Evolutionary conservation across 2,113 vertebrate species (phyloP).

Genomic region (Gymnogyps californianus): DNA sequence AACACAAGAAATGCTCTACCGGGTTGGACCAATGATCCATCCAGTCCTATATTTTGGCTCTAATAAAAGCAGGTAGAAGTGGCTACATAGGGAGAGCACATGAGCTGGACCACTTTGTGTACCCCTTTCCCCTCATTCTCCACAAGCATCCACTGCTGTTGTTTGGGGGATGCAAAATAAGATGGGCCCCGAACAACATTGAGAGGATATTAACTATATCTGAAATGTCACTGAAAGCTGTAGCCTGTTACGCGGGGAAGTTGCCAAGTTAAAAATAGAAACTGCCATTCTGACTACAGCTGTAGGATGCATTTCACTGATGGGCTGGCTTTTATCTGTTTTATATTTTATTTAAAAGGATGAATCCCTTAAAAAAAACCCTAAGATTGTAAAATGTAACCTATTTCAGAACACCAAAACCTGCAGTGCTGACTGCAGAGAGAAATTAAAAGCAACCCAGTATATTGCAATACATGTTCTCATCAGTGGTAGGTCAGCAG

Average conservation of each 20-base stretch:
- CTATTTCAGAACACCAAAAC: background rate
- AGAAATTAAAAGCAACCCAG: background rate
- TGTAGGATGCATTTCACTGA: conserved; percentile 43
- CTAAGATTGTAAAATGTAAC: background rate
- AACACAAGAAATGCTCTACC: background rate
- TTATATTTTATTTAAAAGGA: conserved; percentile 43
- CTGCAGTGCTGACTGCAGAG: background rate
- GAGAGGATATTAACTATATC: background rate
- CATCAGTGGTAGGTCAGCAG: background rate
- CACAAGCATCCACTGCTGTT: background rate
- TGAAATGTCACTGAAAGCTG: conserved; percentile 55
- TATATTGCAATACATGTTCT: background rate
- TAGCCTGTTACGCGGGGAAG: conserved; percentile 33
- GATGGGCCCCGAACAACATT: background rate
- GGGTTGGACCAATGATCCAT: rapidly evolving
- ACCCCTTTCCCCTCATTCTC: background rate
- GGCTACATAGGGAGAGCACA: background rate
- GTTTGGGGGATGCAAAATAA: background rate
- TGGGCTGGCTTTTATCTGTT: conserved; percentile 28
- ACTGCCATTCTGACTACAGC: conserved; percentile 34
- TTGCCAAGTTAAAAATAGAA: conserved; percentile 67
- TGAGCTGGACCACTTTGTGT: background rate
- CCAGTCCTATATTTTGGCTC: background rate
- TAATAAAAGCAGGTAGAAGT: background rate
- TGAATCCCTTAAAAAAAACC: background rate